Percentiles rank a stretch among this genome's conserved stretches.
These are phyloP conservation scores for Gallinago paraguaiae DNA, from an alignment of 2,113 vertebrate species.

Conservation along the genomic window DNA sequence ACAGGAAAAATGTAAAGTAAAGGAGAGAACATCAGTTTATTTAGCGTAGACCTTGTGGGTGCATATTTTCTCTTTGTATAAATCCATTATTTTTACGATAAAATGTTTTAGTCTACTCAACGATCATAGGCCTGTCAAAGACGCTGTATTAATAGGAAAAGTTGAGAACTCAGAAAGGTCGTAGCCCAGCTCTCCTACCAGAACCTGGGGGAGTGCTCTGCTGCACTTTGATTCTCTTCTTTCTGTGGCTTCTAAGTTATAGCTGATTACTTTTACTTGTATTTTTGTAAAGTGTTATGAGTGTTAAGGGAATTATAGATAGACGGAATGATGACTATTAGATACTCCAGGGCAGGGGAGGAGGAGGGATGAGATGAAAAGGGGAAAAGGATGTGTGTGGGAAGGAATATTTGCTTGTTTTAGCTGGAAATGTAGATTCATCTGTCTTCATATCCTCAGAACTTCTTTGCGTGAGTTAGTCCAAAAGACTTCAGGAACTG, in stretches of 20 bases:
- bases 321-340: background rate
- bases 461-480: background rate
- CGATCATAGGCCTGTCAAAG: background rate
- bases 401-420: slow-evolving; percentile 37
- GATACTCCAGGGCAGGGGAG: background rate
- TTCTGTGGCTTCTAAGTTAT: background rate
- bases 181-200: background rate
- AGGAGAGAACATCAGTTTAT: background rate
- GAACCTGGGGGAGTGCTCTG: background rate
- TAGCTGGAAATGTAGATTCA: background rate
- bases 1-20: background rate
- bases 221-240: background rate
- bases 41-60: background rate
- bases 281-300: background rate
- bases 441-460: background rate
- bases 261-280: background rate
- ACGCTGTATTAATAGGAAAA: background rate
- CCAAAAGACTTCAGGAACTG: background rate
- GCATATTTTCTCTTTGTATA: background rate
- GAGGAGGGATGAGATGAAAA: slow-evolving; percentile 1
- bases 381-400: background rate
- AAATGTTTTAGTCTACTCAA: background rate
- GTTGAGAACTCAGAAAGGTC: background rate
- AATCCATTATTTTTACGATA: background rate
- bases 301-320: background rate